phyloP scores from a whole-genome alignment of 2,113 vertebrate species.

The Trochalopteron elliotii region DNA sequence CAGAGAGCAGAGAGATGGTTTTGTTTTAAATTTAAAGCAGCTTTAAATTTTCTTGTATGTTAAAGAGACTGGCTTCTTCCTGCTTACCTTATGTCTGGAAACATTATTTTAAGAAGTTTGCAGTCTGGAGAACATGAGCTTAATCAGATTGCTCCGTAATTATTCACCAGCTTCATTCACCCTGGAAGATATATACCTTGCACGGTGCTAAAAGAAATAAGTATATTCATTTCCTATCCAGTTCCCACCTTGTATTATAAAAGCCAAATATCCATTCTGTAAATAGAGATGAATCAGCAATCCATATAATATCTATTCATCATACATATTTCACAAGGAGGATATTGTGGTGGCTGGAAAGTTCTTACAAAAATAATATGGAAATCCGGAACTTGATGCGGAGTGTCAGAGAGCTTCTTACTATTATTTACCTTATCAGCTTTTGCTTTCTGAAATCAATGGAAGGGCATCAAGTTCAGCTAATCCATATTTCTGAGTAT shows the following conservation, averaged over 20 bases:
- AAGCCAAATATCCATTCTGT: slow-evolving; percentile 75
- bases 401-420: slow-evolving; percentile 84
- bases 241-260: slow-evolving; percentile 74
- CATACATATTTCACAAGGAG: slow-evolving; percentile 86
- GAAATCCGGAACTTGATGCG: slow-evolving; percentile 85
- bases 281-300: slow-evolving; percentile 86
- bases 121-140: slow-evolving; percentile 30
- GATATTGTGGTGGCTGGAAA: slow-evolving; percentile 80
- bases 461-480: slow-evolving; percentile 87
- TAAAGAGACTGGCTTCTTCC: neutral
- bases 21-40: slow-evolving; percentile 45
- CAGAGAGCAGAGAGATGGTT: slow-evolving; percentile 5
- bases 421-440: slow-evolving; percentile 88
- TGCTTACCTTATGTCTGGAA: slow-evolving; percentile 15
- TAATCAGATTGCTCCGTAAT: slow-evolving; percentile 71
- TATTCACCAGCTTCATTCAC: slow-evolving; percentile 65
- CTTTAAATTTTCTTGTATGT: neutral
- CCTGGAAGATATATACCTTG: slow-evolving; percentile 53
- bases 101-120: slow-evolving; percentile 62
- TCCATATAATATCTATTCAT: slow-evolving; percentile 83
- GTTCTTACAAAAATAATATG: slow-evolving; percentile 85
- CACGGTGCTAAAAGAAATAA: slow-evolving; percentile 63
- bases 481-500: slow-evolving; percentile 91
- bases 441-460: slow-evolving; percentile 88
- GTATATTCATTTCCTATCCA: slow-evolving; percentile 68